Evolutionary conservation across 2,888 invertebrate species (phyloP), one percentile per base, ranked within the genome.

Genomic region (Epirrhoe tristata): DNA sequence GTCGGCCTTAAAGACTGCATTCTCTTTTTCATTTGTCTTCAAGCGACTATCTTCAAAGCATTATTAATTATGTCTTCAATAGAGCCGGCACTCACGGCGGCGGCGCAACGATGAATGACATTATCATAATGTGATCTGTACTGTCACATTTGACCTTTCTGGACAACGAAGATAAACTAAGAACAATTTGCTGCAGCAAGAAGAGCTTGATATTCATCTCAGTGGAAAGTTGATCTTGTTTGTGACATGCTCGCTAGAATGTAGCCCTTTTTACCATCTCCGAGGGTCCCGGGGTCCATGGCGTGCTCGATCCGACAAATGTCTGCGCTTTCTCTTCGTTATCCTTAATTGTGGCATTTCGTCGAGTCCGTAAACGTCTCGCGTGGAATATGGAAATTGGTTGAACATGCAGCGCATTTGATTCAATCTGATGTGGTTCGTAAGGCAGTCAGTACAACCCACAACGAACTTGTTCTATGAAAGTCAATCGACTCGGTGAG

Each of bases 181-280:
- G 36, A 50, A 51, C 50, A 51, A 51, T 51, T 32, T 24, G 17
- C 34, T 46, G 43, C 46, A 53, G 43, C 52, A 12, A 52, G 39
- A 32, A 56, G 8, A 50, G 24, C 56, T 39, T 12, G n/a, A 24
- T 16, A 56, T 10, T 55, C 50, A 74, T 72, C 64, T 66, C 51
- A 16, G 48, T 72, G 69, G 74, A 77, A 73, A 75, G 74, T 69
- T 58, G 24, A 24, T 46, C 61, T 63, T 73, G 76, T 78, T 78
- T 75, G 74, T 74, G 74, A 66, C 66, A 59, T 31, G 46, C 52
- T 48, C 17, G 58, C 58, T 14, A 32, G 52, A 60, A 65, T 57
- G 51, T 65, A 46, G 36, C 34, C 60, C 48, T 32, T 64, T 60
- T 63, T 31, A 54, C 68, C 8, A 12, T 55, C 39, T 48, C 10